Conservation (phyloP, 2,888 invertebrate genomes). For the Melieria picta region DNA sequence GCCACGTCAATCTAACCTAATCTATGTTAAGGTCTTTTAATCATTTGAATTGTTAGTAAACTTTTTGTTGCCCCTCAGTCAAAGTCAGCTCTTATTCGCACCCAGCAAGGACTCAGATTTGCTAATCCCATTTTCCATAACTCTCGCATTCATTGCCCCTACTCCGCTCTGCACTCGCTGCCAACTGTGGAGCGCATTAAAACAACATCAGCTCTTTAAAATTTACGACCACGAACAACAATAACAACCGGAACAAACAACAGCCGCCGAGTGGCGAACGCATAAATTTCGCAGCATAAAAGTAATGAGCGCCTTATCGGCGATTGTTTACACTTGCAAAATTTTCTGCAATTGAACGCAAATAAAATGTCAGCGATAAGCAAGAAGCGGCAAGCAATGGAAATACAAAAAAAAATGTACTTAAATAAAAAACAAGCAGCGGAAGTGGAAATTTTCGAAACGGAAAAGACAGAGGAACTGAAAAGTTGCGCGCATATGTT, state of each 20-base stretch:
- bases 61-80: too few species aligned
- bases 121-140: too few species aligned
- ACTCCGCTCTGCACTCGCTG: too few species aligned
- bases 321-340: conserved; percentile 58
- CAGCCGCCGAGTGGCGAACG: conserved; percentile 45
- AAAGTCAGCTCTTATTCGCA: too few species aligned
- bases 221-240: conserved; percentile 43
- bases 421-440: conserved; percentile 22
- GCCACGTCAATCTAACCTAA: too few species aligned
- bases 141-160: too few species aligned
- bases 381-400: conserved; percentile 31
- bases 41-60: too few species aligned
- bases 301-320: conserved; percentile 53
- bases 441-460: conserved; percentile 23
- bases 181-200: conserved; percentile 37
- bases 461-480: conserved; percentile 9
- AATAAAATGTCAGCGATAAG: conserved; percentile 51
- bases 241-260: conserved; percentile 46
- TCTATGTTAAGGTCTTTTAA: too few species aligned
- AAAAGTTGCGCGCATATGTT: not conserved
- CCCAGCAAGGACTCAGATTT: too few species aligned
- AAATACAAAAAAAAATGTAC: too few species aligned
- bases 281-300: conserved; percentile 35
- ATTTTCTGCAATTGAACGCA: conserved; percentile 56
- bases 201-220: conserved; percentile 45